Percentiles rank a stretch among this genome's conserved stretches.
These are phyloP conservation scores for Crambe crambe DNA, from an alignment of 37 sponge, comb jelly and placozoan genomes.

Conservation along the genomic window DNA sequence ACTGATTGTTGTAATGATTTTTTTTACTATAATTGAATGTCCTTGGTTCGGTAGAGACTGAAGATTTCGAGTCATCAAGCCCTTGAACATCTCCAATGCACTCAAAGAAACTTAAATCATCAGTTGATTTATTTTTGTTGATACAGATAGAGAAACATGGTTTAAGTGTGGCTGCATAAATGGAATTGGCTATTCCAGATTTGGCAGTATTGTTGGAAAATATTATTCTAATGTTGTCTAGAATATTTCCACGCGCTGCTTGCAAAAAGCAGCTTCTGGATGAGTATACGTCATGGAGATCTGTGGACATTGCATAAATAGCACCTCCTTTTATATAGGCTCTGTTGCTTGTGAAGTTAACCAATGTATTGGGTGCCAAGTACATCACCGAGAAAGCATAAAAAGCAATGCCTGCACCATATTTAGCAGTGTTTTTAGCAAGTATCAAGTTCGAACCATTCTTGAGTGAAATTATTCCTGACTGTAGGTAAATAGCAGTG, in stretches of 20 bases:
- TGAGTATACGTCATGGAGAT: not conserved
- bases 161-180: too few species aligned
- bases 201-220: not conserved
- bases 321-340: not conserved
- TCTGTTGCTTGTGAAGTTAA: not conserved
- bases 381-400: not conserved
- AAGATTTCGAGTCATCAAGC: not conserved
- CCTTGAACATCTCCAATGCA: not conserved
- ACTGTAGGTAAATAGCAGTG: not conserved
- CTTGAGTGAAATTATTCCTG: not conserved
- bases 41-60: not conserved
- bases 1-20: too few species aligned
- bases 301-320: not conserved
- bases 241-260: not conserved
- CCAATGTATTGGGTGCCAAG: not conserved
- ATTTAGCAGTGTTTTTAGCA: not conserved
- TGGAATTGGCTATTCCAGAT: not conserved
- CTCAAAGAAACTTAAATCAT: not conserved
- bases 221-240: not conserved
- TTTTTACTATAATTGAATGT: not conserved
- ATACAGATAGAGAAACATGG: not conserved
- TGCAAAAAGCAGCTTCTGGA: not conserved
- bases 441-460: not conserved
- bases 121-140: not conserved
- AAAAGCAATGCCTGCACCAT: not conserved